Evolutionary conservation across 2,888 invertebrate genomes (phyloP).

Genomic region (Imbricaverruca yamaguchii): DNA sequence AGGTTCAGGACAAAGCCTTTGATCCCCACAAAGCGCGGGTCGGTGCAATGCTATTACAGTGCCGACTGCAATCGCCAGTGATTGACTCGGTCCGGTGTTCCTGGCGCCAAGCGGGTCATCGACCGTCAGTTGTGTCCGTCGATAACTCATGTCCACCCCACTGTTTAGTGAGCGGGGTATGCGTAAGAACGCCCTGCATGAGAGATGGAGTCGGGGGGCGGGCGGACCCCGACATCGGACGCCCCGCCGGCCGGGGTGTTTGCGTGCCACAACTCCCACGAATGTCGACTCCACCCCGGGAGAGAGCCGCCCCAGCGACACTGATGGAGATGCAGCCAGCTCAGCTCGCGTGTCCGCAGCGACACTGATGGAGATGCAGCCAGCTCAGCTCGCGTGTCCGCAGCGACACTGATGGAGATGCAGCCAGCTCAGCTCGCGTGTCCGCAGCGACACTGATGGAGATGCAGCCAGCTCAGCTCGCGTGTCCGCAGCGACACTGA

Average conservation of each 20-base stretch:
- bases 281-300: background rate
- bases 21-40: background rate
- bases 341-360: background rate
- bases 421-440: background rate
- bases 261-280: background rate
- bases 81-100: too few relatives aligned
- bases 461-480: background rate
- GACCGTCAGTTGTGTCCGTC: background rate
- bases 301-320: background rate
- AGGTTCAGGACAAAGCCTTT: background rate
- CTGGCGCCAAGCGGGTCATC: too few relatives aligned
- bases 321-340: background rate
- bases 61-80: too few relatives aligned
- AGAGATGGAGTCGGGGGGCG: background rate
- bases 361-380: background rate
- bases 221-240: background rate
- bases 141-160: background rate
- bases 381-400: too few relatives aligned
- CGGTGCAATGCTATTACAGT: too few relatives aligned
- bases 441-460: too few relatives aligned
- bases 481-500: too few relatives aligned
- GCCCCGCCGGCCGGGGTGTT: background rate
- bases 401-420: background rate
- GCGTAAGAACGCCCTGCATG: background rate
- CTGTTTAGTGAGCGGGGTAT: background rate